Conservation (phyloP, 2,113 vertebrate species). For the Semicossyphus pulcher region DNA sequence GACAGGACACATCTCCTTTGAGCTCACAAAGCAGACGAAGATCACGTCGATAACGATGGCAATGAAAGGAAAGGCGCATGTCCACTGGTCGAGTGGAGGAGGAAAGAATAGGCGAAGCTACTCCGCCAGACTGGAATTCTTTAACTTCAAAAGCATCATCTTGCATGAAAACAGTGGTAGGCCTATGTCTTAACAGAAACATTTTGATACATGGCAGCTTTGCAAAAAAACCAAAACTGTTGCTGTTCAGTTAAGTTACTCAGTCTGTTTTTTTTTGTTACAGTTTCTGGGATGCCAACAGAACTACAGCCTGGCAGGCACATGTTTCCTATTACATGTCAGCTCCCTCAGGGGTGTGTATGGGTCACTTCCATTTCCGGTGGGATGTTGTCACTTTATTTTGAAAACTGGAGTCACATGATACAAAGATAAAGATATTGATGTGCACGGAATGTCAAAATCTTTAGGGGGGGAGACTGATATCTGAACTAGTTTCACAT, state of each 20-base stretch:
- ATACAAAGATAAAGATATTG: no score
- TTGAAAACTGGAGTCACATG: no score
- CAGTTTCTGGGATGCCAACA: not conserved
- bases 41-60: slow-evolving; percentile 36
- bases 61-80: slow-evolving; percentile 10
- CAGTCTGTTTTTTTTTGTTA: not conserved
- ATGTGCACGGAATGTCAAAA: no score
- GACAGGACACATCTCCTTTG: slow-evolving; percentile 59
- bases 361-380: not conserved
- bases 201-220: no score
- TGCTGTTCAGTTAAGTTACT: not conserved
- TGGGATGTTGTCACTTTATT: not conserved
- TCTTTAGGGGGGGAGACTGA: no score
- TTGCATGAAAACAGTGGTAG: slow-evolving; percentile 20
- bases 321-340: slow-evolving; percentile 60
- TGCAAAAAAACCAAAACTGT: not conserved
- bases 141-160: slow-evolving; percentile 30
- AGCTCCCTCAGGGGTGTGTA: slow-evolving; percentile 64
- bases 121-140: slow-evolving; percentile 23
- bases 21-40: slow-evolving; percentile 47
- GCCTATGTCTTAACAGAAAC: no score
- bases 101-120: not conserved
- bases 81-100: slow-evolving; percentile 37
- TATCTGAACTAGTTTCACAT: no score
- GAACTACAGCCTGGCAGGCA: slow-evolving; percentile 54